A percentile compares a stretch with the other conserved stretches of the same genome.
These are phyloP conservation scores for Eupsilia transversa DNA, from an alignment of 2,888 invertebrate species.

Conservation along the genomic window DNA sequence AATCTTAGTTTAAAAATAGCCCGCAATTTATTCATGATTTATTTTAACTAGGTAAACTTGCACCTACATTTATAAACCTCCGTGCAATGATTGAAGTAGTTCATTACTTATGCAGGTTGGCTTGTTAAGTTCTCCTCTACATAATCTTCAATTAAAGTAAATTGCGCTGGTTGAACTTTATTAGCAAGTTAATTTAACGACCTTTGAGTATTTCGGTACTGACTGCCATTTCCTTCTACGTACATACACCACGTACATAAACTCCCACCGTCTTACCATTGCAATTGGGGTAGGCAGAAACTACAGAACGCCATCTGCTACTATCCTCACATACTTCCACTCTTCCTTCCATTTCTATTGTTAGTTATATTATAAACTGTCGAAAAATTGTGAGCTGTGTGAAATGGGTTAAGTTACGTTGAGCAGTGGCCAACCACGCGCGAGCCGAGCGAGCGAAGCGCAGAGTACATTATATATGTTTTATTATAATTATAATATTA, in stretches of 20 bases:
- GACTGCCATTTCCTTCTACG: no score
- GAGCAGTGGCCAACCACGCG: no score
- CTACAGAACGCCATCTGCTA: not conserved
- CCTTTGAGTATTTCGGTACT: not conserved
- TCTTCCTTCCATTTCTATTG: not conserved
- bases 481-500: no score
- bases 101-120: slow-evolving; percentile 43
- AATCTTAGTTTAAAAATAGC: not conserved
- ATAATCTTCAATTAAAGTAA: slow-evolving; percentile 39
- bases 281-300: no score
- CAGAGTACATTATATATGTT: no score
- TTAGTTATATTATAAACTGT: no score
- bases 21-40: slow-evolving; percentile 6
- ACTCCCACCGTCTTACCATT: not conserved
- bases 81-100: slow-evolving; percentile 31
- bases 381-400: no score
- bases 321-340: no score
- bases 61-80: slow-evolving; percentile 17
- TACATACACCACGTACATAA: not conserved
- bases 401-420: no score
- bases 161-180: slow-evolving; percentile 20
- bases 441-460: no score
- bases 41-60: slow-evolving; percentile 13
- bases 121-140: slow-evolving; percentile 18
- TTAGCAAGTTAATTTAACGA: slow-evolving; percentile 18